Base-by-base conservation (phyloP, 1,140 invertebrate genomes). In the Drosophila suzukii region DNA sequence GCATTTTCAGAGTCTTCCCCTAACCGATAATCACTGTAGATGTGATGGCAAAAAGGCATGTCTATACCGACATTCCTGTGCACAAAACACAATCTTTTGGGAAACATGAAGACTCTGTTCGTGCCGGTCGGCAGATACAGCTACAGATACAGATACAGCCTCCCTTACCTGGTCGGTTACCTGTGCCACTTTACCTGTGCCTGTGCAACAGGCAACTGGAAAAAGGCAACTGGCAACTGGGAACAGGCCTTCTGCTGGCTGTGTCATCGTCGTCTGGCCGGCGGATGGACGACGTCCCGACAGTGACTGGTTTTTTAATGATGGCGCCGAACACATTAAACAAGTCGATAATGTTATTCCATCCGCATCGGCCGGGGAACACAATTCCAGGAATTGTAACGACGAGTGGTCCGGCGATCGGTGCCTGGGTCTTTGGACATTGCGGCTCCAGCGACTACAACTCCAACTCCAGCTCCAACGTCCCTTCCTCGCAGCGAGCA, bases 311-410 rank as follows among this genome's bases (percentile, higher is more conserved):
- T 85, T 85, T 78, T 85, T 86, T 85, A 86, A 85, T 85, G 82
- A 85, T 85, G 82, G 82, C 82, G 82, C 82, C 82, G 82, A 85
- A 84, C 74, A 72, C 82, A 81, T 85, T 86, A 85, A 81, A 85
- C 82, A 85, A 85, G 78, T 81, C 82, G 82, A 81, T 85, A 85
- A 86, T 85, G 75, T 86, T 85, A 81, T 85, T 85, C 81, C 67
- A 73, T 84, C 76, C 81, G 75, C 81, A 84, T 85, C 68, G 61
- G 67, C 59, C 43, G 66, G 73, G 67, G 81, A 85, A 78, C 77
- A 85, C 74, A 77, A 85, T 85, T 85, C 81, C 81, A 59, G 81
- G 81, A 85, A 85, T 85, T 85, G 77, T 85, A 78, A 75, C 73
- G 56, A 60, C 72, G 73, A 62, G 53, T 70, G 59, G 60, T 71